phyloP scores from a whole-genome alignment of 2,888 invertebrate species.

The Drosophila eohydei region DNA sequence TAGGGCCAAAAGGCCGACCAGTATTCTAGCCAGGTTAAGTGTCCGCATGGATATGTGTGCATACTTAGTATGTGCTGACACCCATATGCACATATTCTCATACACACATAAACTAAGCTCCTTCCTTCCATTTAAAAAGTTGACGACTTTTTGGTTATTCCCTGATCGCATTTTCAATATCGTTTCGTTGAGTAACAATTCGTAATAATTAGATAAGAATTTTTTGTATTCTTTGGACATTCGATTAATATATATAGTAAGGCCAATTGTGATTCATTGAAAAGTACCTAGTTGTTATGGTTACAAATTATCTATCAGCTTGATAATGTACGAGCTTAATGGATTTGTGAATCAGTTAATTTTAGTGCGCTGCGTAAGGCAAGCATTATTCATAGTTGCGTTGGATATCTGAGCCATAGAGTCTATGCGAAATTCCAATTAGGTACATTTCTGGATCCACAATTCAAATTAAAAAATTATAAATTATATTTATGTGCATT shows the following conservation, averaged over 20 bases:
- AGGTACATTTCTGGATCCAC: background rate
- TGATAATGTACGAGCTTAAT: constrained; percentile 33
- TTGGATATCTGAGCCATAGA: background rate
- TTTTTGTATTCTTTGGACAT: constrained; percentile 29
- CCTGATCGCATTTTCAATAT: constrained; percentile 46
- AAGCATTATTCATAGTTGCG: background rate
- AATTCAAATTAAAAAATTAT: background rate
- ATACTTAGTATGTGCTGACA: constrained; percentile 1
- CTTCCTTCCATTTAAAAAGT: background rate
- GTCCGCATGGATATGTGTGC: constrained; percentile 1
- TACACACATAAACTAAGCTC: background rate
- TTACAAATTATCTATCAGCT: constrained; percentile 14
- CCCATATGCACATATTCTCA: background rate
- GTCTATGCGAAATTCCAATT: background rate
- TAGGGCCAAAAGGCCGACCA: constrained; percentile 13
- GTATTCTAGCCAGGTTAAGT: constrained; percentile 26
- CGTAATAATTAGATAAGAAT: constrained; percentile 41
- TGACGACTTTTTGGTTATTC: constrained; percentile 14
- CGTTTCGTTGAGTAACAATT: constrained; percentile 46
- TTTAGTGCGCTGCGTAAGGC: constrained; percentile 5
- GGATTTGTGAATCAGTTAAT: constrained; percentile 36
- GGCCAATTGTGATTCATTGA: constrained; percentile 33
- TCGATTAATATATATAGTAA: constrained; percentile 42
- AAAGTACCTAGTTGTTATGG: background rate
- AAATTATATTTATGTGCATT: background rate